These are phyloP conservation scores for Cryptotis parvus DNA, from an alignment of 2,113 vertebrate genomes.

Conservation along the genomic window DNA sequence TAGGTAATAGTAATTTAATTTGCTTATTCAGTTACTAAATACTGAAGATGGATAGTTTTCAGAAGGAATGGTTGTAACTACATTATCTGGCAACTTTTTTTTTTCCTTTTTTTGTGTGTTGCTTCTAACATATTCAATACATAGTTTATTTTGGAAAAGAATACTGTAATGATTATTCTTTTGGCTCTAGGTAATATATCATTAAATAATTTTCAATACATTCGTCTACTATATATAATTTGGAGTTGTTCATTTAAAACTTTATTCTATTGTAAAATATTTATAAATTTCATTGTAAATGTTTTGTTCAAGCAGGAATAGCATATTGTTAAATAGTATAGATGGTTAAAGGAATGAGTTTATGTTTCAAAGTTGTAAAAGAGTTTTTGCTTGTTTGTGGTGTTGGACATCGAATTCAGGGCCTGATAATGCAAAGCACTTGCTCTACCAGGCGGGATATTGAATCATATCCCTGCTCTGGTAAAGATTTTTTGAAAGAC, in stretches of 20 bases:
- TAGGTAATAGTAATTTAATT: background rate
- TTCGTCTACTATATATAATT: background rate
- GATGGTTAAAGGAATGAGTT: background rate
- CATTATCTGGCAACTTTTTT: background rate
- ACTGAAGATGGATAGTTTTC: background rate
- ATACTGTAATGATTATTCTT: background rate
- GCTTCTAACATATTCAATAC: background rate
- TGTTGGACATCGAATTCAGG: too few species aligned
- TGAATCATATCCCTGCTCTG: too few species aligned
- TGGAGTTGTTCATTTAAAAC: background rate
- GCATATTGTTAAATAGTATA: background rate
- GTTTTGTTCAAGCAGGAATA: background rate
- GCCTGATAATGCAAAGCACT: too few species aligned
- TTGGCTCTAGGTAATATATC: background rate
- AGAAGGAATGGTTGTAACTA: background rate
- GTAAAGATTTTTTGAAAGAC: background rate
- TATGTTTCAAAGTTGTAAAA: background rate
- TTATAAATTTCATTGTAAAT: background rate
- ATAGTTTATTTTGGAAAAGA: slow-evolving; percentile 15
- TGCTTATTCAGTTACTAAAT: background rate
- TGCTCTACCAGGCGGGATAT: too few species aligned
- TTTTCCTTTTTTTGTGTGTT: background rate
- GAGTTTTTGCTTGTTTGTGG: too few species aligned
- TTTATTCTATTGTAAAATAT: background rate
- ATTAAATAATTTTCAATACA: background rate